Base-by-base conservation (phyloP, 1,140 invertebrate species). In the Pantala flavescens region DNA sequence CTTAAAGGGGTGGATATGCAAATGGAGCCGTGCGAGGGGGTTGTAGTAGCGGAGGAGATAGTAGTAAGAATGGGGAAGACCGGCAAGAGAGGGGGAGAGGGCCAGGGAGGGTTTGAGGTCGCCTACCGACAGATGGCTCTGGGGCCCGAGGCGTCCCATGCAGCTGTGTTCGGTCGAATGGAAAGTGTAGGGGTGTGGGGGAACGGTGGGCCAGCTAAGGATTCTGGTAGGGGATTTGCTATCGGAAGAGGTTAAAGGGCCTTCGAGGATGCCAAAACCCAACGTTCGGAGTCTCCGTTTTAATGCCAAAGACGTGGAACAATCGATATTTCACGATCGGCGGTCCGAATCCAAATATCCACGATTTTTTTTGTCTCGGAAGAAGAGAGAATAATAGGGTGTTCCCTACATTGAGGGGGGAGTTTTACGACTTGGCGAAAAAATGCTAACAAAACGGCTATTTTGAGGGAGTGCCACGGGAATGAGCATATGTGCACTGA, bases 111-210 rank as follows among this genome's bases (percentile, higher is more conserved):
- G n/a, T 3, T 21, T 19, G 16, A 21, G n/a, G 49, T 63, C 49
- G 49, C 49, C 49, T 63, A 19, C 49, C 49, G 49, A 63, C 49
- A 63, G 49, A 63, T 63, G 49, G 49, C 49, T 63, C 49, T 63
- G 49, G 28, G 28, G 49, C 49, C 49, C 5, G 49, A 63, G 49
- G 49, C 49, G n/a, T 63, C 49, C 49, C 49, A 21, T 63, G 49
- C 49, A 63, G 49, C 49, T 63, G 49, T 63, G 49, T 63, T 63
- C 49, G 49, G 16, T 63, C 49, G 49, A 63, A 63, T 63, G 49
- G 49, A 63, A 63, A 63, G 49, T 16, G 12, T 16, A 5, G 49
- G 49, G 49, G 49, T 3, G 49, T 12, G 49, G 12, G 12, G 16
- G 49, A 12, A 21, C 3, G 49, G 49, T 3, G 49, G 49, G 49